phyloP scores from a whole-genome alignment of 2,888 invertebrate species.

The Campopleginae sp. region DNA sequence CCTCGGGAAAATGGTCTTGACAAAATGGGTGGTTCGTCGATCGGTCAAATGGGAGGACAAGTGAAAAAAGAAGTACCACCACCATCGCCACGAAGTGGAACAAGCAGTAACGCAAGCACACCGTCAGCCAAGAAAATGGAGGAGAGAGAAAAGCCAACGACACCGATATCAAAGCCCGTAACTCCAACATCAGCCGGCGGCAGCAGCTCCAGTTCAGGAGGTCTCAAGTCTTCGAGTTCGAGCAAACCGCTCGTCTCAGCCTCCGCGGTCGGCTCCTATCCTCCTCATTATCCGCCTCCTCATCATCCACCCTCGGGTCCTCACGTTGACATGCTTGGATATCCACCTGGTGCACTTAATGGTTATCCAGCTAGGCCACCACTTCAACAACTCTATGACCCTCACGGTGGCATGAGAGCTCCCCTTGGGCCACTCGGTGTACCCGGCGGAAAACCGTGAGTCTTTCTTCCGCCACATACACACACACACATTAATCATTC shows the following conservation, averaged over 20 bases:
- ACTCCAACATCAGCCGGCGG: slow-evolving; percentile 91
- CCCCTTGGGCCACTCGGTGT: slow-evolving; percentile 88
- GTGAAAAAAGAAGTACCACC: slow-evolving; percentile 88
- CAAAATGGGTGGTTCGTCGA: slow-evolving; percentile 86
- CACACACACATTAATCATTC: neutral
- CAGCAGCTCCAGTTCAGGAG: slow-evolving; percentile 84
- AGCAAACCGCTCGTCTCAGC: slow-evolving; percentile 85
- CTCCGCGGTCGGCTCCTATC: slow-evolving; percentile 82
- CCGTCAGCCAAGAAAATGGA: slow-evolving; percentile 94
- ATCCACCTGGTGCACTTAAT: slow-evolving; percentile 87
- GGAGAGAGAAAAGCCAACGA: slow-evolving; percentile 92
- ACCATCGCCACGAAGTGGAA: slow-evolving; percentile 88
- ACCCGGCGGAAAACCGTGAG: slow-evolving; percentile 95
- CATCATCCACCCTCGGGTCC: slow-evolving; percentile 83
- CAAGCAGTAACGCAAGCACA: slow-evolving; percentile 95
- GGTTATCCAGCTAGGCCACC: slow-evolving; percentile 88
- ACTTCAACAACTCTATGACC: slow-evolving; percentile 88
- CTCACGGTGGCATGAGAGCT: slow-evolving; percentile 89
- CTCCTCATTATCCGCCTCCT: slow-evolving; percentile 83
- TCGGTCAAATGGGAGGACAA: slow-evolving; percentile 78
- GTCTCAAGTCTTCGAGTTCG: slow-evolving; percentile 85
- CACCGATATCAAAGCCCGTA: slow-evolving; percentile 95
- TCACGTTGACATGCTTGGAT: slow-evolving; percentile 83
- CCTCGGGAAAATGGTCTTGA: slow-evolving; percentile 94
- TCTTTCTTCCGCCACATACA: slow-evolving; percentile 76